Evolutionary conservation across 2,113 vertebrate genomes (phyloP).

Genomic region (Megatriorchis doriae): DNA sequence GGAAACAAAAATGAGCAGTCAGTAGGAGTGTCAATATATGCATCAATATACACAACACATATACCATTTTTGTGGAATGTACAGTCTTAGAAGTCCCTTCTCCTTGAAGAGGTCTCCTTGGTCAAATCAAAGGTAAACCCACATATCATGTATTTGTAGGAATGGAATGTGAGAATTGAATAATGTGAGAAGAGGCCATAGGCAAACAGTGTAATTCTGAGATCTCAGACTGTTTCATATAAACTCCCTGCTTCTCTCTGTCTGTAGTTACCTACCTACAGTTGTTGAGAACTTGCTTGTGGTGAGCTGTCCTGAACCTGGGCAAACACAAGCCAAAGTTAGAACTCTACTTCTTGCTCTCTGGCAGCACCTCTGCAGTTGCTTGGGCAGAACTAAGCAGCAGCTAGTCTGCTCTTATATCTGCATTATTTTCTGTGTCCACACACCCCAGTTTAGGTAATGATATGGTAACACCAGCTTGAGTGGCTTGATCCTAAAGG

Average conservation of each 20-base stretch:
- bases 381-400: neutral
- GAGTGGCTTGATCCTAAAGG: neutral
- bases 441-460: neutral
- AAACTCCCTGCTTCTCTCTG: neutral
- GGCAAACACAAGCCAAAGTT: neutral
- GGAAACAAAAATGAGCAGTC: neutral
- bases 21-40: neutral
- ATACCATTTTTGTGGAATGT: neutral
- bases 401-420: neutral
- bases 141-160: neutral
- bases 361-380: neutral
- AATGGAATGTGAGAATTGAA: accelerated
- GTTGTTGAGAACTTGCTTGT: neutral
- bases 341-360: neutral
- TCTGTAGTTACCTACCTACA: neutral
- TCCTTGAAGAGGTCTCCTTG: neutral
- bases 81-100: neutral
- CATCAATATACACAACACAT: neutral
- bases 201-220: neutral
- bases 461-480: neutral
- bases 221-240: neutral
- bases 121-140: neutral
- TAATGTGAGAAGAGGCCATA: neutral
- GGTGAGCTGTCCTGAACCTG: neutral
- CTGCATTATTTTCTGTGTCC: neutral